Evolutionary conservation across 2,888 invertebrate species (phyloP).

Genomic region (Pseudococcus jackbeardsleyi): DNA sequence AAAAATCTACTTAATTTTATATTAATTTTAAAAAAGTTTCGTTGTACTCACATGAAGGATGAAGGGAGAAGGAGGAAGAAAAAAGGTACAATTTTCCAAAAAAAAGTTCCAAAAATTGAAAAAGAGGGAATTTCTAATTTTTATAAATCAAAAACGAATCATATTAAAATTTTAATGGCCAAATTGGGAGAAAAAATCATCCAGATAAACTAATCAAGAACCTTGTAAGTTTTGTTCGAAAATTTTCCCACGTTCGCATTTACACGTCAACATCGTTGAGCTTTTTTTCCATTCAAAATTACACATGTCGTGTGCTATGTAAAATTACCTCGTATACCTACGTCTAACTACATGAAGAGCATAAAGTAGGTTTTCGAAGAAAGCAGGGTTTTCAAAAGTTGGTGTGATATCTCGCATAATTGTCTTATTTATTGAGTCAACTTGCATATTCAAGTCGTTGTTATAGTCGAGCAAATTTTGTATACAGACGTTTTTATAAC

Average conservation of each 20-base stretch:
- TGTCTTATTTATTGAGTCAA: neutral
- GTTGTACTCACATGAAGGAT: neutral
- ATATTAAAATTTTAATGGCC: too few species aligned
- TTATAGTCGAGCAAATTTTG: neutral
- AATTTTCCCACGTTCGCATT: too few species aligned
- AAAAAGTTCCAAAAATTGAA: too few species aligned
- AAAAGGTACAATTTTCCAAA: too few species aligned
- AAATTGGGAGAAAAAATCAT: too few species aligned
- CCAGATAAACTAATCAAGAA: too few species aligned
- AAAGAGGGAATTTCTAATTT: too few species aligned
- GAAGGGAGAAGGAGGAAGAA: neutral
- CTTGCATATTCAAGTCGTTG: neutral
- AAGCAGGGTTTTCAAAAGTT: neutral
- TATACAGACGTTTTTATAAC: too few species aligned
- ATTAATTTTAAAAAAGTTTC: neutral
- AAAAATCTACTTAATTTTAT: neutral
- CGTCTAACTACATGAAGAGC: neutral
- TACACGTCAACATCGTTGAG: too few species aligned
- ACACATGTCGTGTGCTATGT: neutral
- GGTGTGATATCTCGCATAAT: neutral
- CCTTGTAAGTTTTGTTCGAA: too few species aligned
- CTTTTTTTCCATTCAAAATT: neutral
- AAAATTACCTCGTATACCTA: neutral
- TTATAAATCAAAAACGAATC: too few species aligned
- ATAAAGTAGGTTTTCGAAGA: too few species aligned